A percentile compares a stretch with the other conserved stretches of the same genome.
Evolutionary conservation across 2,113 vertebrate genomes (phyloP).

Genomic region (Addax nasomaculatus): DNA sequence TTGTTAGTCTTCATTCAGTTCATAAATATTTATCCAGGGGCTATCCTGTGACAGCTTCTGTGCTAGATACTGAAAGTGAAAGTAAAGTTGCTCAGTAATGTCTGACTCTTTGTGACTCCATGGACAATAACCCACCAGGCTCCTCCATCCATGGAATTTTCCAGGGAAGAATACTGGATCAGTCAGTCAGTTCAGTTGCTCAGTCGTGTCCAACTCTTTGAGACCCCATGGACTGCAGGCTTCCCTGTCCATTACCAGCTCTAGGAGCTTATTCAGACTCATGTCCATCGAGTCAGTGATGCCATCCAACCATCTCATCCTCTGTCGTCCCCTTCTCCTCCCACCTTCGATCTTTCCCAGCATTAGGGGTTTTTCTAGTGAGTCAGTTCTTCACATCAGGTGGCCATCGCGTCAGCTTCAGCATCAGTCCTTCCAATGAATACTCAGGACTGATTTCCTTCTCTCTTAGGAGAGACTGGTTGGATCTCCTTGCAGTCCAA

Average conservation of each 20-base stretch:
- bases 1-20: conserved; percentile 2
- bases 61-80: background rate
- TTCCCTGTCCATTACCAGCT: background rate
- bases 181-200: background rate
- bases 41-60: background rate
- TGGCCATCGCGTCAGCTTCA: background rate
- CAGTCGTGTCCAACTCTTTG: background rate
- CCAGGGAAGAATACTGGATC: background rate
- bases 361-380: background rate
- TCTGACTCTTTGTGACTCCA: background rate
- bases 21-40: background rate
- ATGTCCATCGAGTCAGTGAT: background rate
- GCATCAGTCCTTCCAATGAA: background rate
- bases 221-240: background rate
- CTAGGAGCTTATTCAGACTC: background rate
- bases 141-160: background rate
- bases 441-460: background rate
- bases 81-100: background rate
- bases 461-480: background rate
- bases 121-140: background rate
- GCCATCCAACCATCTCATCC: background rate
- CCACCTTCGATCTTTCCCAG: background rate
- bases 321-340: background rate
- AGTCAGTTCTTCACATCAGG: background rate
- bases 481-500: background rate